phyloP scores from a whole-genome alignment of 2,888 invertebrate genomes.

The Acronicta psi region DNA sequence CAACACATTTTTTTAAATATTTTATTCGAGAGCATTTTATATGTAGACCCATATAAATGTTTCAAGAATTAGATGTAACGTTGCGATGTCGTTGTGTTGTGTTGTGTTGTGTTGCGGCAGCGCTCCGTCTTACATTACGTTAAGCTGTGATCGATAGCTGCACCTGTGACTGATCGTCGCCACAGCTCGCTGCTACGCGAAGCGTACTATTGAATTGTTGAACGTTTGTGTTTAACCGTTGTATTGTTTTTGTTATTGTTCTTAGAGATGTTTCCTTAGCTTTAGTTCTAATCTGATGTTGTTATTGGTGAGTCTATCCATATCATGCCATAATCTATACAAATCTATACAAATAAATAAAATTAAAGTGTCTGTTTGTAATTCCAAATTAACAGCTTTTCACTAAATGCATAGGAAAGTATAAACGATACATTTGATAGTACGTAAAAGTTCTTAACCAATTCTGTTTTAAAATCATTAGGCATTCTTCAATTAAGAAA shows the following conservation, averaged over 20 bases:
- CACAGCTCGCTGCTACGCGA: conserved; percentile 8
- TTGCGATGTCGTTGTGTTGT: conserved; percentile 19
- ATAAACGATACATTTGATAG: no score
- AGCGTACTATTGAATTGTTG: conserved; percentile 20
- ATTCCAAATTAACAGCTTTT: no score
- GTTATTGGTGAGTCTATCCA: no score
- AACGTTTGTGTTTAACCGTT: conserved; percentile 3
- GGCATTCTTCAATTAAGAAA: no score
- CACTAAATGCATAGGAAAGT: no score
- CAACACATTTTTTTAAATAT: no score
- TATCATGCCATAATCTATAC: no score
- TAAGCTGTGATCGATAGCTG: conserved; percentile 52
- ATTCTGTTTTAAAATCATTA: no score
- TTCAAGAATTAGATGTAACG: conserved; percentile 22
- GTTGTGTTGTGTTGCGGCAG: conserved; percentile 15
- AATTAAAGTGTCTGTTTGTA: no score
- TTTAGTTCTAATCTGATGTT: no score
- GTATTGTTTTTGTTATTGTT: background rate
- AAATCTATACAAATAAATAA: no score
- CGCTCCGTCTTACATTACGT: conserved; percentile 43
- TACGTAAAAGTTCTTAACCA: no score
- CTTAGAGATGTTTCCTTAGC: background rate
- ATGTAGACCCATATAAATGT: conserved; percentile 8
- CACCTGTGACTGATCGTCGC: conserved; percentile 56
- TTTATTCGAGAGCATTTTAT: background rate